phyloP scores from a whole-genome alignment of 2,888 invertebrate genomes.

The Ormyrus rosae region DNA sequence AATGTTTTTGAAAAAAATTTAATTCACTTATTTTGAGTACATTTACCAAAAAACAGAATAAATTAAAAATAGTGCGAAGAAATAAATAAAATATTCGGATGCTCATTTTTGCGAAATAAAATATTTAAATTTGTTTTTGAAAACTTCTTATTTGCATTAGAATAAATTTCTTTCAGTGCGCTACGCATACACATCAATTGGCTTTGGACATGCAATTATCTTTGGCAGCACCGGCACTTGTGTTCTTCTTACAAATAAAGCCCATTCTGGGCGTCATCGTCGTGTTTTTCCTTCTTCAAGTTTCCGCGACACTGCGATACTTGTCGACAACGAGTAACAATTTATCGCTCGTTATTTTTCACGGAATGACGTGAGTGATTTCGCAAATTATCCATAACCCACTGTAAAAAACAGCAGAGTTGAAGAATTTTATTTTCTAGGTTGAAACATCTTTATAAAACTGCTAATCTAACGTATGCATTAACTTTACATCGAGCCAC shows the following conservation, averaged over 20 bases:
- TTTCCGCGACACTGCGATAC: constrained; percentile 82
- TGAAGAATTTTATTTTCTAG: constrained; percentile 73
- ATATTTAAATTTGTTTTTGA: too few relatives aligned
- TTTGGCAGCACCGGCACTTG: constrained; percentile 80
- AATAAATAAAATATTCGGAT: too few relatives aligned
- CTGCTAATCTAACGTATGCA: constrained; percentile 81
- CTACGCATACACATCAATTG: constrained; percentile 85
- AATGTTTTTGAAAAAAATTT: too few relatives aligned
- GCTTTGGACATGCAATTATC: constrained; percentile 86
- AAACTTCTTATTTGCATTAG: too few relatives aligned
- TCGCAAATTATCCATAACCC: not conserved
- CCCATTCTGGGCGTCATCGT: constrained; percentile 78
- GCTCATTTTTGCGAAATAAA: too few relatives aligned
- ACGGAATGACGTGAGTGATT: constrained; percentile 81
- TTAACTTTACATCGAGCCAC: constrained; percentile 82
- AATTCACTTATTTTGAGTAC: too few relatives aligned
- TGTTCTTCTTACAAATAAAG: constrained; percentile 80
- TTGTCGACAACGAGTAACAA: constrained; percentile 80
- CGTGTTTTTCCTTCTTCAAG: constrained; percentile 78
- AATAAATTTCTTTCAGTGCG: constrained; percentile 79
- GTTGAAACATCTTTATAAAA: constrained; percentile 82
- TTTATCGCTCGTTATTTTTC: constrained; percentile 81
- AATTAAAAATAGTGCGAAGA: too few relatives aligned
- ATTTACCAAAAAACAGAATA: too few relatives aligned
- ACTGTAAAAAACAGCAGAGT: too few relatives aligned